Base-by-base conservation (phyloP, 2,888 invertebrate genomes). In the Mellilla xanthometata region DNA sequence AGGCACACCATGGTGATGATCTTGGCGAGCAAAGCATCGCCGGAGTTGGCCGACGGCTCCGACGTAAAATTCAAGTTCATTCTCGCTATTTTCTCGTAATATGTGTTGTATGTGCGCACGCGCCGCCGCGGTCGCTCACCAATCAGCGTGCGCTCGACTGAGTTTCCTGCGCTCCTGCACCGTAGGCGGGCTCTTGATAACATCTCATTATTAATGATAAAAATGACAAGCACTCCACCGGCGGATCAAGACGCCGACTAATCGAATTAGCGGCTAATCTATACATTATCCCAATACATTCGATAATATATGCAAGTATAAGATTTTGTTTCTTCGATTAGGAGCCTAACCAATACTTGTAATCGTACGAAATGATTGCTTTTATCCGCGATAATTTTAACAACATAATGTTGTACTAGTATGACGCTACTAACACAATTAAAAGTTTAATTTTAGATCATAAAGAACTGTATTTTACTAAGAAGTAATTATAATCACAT, bases 1-100 rank as follows among this genome's bases (percentile, higher is more conserved):
- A 97, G 90, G 40, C 94, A 93, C 35, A 92, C 86, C 94, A 97
- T 95, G 0, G 97, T 94, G 7, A 95, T 92, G 11, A 93, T 89
- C 86, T 97, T 97, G 7, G 96, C 95, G 11, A 90, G 73, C 24
- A 94, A 73, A n/a, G 92, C 85, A 11, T 81, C 83, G 10, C 80
- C 72, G 3, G 68, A 70, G n/a, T 62, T 33, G 9, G 36, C 40
- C 8, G 40, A 50, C 12, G 61, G 50, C 26, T 70, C 65, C 58
- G 70, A 66, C 10, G 65, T 61, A 52, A 62, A 56, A 57, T 63
- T 66, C 54, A 65, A 64, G 58, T 66, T 66, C 54, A 57, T 63
- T 60, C 53, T 57, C 31, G 42, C 34, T n/a, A n/a, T n/a, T n/a
- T n/a, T n/a, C n/a, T 34, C 24, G 45, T 39, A 32, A 32, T 39